phyloP scores from a whole-genome alignment of 1,140 invertebrate species.

The Pogonomyrmex californicus region DNA sequence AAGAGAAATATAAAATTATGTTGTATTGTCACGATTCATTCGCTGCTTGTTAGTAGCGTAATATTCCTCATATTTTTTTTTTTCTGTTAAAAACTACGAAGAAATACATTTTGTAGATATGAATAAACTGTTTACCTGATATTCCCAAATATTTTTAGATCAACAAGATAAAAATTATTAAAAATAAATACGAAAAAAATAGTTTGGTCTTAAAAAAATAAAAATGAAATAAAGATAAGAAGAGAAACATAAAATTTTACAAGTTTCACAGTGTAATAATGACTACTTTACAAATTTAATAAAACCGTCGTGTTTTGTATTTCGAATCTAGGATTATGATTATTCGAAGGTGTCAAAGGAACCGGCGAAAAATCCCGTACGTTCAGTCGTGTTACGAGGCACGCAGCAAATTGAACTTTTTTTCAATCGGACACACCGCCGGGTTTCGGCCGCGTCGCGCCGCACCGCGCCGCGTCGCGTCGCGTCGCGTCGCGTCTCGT shows the following conservation, averaged over 20 bases:
- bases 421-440: slow-evolving; percentile 41
- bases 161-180: background rate
- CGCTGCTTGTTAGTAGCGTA: background rate
- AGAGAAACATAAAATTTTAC: background rate
- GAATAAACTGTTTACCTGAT: background rate
- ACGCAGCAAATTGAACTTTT: slow-evolving; percentile 35
- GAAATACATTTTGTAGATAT: background rate
- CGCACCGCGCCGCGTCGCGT: background rate
- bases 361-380: slow-evolving; percentile 11
- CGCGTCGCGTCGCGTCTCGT: background rate
- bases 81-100: background rate
- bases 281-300: background rate
- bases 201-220: background rate
- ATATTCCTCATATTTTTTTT: background rate
- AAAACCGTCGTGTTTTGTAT: background rate
- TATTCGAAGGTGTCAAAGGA: background rate
- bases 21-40: slow-evolving; percentile 3
- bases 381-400: background rate
- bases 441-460: background rate
- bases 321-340: slow-evolving; percentile 17
- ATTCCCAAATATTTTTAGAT: background rate
- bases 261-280: background rate
- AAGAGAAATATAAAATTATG: background rate
- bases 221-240: background rate
- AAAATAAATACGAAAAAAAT: background rate